A percentile compares a stretch with the other conserved stretches of the same genome.
These are phyloP conservation scores for Enteromius unitaeniatus DNA, from an alignment of 2,797 vertebrate genomes.

Conservation along the genomic window DNA sequence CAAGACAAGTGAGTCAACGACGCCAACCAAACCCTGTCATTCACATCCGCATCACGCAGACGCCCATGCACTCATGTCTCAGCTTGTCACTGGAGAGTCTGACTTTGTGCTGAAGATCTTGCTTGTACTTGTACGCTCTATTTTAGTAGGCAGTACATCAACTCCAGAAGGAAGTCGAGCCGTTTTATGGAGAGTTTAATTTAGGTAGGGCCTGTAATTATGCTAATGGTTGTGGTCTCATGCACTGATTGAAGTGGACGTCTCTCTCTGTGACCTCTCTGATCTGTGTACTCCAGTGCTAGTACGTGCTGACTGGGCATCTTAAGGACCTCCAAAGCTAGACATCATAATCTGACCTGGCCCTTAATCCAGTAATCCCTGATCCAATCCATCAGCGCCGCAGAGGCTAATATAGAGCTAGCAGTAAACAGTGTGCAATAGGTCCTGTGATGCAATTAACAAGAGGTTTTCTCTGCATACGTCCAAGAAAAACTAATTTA, in stretches of 20 bases:
- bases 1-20: constrained; percentile 81
- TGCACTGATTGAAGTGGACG: neutral
- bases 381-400: constrained; percentile 50
- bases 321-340: constrained; percentile 58
- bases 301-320: constrained; percentile 62
- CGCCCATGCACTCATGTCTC: neutral
- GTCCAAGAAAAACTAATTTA: neutral
- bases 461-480: neutral
- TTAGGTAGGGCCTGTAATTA: neutral
- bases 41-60: neutral
- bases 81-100: neutral
- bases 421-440: neutral
- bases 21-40: neutral
- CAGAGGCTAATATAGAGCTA: constrained; percentile 9
- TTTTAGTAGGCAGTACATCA: neutral
- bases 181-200: neutral
- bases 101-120: neutral
- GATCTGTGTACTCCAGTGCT: constrained; percentile 40
- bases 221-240: neutral
- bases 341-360: constrained; percentile 59
- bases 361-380: constrained; percentile 67
- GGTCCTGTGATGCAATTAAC: neutral
- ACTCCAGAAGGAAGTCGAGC: neutral
- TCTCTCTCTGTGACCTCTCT: constrained; percentile 16
- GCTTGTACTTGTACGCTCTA: neutral